phyloP scores from a whole-genome alignment of 2,113 vertebrate genomes.

The Tichodroma muraria region DNA sequence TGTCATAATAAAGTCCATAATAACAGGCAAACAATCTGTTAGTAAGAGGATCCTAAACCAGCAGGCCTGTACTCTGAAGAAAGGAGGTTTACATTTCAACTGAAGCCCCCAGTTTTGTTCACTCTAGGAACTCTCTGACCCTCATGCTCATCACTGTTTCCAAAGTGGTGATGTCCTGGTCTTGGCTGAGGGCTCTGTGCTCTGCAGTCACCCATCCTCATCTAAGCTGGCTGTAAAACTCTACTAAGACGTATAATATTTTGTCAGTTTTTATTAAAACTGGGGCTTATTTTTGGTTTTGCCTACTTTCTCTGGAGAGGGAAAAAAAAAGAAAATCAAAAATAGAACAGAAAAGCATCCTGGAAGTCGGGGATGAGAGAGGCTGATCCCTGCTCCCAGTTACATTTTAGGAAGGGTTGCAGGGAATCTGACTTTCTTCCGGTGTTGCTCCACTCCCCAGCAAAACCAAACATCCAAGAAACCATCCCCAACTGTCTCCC shows the following conservation, averaged over 20 bases:
- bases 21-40: slow-evolving; percentile 40
- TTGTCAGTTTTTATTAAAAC: not conserved
- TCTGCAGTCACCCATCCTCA: not conserved
- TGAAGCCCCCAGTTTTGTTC: not conserved
- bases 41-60: not conserved
- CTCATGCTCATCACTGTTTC: not conserved
- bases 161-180: not conserved
- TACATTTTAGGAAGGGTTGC: not conserved
- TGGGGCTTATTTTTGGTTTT: not conserved
- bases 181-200: not conserved
- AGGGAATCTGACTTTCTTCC: not conserved
- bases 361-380: not conserved
- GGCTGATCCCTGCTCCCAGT: not conserved
- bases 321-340: not conserved
- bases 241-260: not conserved
- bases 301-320: not conserved
- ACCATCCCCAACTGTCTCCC: not conserved
- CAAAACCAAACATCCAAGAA: not conserved
- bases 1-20: slow-evolving; percentile 31
- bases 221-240: not conserved
- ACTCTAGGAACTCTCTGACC: not conserved
- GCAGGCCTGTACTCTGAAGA: not conserved
- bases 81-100: not conserved
- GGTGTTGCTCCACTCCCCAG: not conserved
- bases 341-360: not conserved